Evolutionary conservation across 2,888 invertebrate species (phyloP).

Genomic region (Diloba caeruleocephala): DNA sequence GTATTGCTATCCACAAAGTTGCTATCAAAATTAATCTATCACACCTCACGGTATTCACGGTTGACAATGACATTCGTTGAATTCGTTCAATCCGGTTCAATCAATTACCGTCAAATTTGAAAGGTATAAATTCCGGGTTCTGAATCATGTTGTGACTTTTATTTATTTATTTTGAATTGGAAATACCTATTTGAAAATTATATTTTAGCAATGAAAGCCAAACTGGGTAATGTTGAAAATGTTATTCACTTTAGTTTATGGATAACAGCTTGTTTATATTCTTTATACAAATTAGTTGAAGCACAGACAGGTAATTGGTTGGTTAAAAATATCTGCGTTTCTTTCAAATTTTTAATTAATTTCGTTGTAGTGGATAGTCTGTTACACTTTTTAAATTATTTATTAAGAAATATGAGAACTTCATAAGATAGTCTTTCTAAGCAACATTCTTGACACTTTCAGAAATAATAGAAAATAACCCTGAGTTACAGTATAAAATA

Average conservation of each 20-base stretch:
- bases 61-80: not conserved
- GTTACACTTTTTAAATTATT: too few species aligned
- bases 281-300: slow-evolving; percentile 86
- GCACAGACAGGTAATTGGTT: slow-evolving; percentile 84
- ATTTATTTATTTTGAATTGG: slow-evolving; percentile 7
- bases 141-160: slow-evolving; percentile 29
- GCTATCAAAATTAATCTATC: too few species aligned
- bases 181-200: slow-evolving; percentile 4
- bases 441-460: too few species aligned
- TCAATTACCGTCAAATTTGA: slow-evolving; percentile 56
- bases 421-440: slow-evolving; percentile 10
- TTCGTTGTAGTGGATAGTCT: too few species aligned
- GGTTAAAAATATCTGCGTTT: too few species aligned
- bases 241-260: slow-evolving; percentile 85
- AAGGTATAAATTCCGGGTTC: slow-evolving; percentile 35
- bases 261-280: slow-evolving; percentile 87
- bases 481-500: slow-evolving; percentile 58
- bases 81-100: slow-evolving; percentile 2
- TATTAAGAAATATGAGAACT: too few species aligned
- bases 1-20: too few species aligned
- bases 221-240: slow-evolving; percentile 74
- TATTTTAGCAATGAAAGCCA: slow-evolving; percentile 62
- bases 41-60: too few species aligned
- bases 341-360: too few species aligned
- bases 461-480: slow-evolving; percentile 71